phyloP scores from a whole-genome alignment of 1,140 invertebrate species.

The Metaphire vulgaris region DNA sequence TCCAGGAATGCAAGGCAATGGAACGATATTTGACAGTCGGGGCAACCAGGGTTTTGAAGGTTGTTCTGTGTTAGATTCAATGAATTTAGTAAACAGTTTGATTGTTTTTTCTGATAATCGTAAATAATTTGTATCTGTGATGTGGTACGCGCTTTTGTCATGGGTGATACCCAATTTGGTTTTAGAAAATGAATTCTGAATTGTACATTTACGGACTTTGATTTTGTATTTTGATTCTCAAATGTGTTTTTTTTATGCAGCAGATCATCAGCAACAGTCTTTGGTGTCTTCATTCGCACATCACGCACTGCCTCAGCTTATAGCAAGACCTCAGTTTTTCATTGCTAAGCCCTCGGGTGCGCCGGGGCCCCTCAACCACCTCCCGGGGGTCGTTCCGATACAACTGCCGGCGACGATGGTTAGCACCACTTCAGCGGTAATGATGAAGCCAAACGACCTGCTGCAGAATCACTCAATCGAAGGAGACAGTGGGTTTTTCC shows the following conservation, averaged over 20 bases:
- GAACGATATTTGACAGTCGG: not conserved
- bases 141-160: no score
- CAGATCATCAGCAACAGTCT: not conserved
- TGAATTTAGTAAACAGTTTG: no score
- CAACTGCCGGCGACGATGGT: not conserved
- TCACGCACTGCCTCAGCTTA: not conserved
- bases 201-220: no score
- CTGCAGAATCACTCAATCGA: not conserved
- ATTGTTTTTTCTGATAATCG: no score
- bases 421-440: not conserved
- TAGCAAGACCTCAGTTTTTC: not conserved
- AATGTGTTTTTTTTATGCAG: no score
- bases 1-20: not conserved
- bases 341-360: not conserved
- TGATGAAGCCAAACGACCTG: not conserved
- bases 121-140: no score
- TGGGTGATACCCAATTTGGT: no score
- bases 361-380: not conserved
- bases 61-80: no score
- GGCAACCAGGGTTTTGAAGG: not conserved
- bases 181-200: no score
- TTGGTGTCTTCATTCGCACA: not conserved
- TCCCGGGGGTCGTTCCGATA: not conserved
- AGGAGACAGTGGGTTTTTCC: not conserved
- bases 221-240: no score